Evolutionary conservation across 2,113 vertebrate genomes (phyloP).

Genomic region (Myodes glareolus): DNA sequence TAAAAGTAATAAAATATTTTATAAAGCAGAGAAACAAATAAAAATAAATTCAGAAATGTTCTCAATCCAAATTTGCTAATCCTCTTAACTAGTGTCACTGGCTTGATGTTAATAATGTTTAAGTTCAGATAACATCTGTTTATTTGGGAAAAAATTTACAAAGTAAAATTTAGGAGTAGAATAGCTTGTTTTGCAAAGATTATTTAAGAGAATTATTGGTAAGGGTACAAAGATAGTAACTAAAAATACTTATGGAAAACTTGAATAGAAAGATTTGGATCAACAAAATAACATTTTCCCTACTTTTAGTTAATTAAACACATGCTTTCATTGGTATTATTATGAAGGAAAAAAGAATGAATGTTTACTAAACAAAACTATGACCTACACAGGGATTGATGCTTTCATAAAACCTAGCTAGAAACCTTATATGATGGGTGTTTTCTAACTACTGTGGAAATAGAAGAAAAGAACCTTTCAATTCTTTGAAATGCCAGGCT

Average conservation of each 20-base stretch:
- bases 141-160: not conserved
- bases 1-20: not conserved
- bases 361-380: not conserved
- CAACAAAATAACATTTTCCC: not conserved
- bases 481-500: not conserved
- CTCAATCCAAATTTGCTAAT: not conserved
- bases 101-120: not conserved
- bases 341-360: not conserved
- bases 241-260: not conserved
- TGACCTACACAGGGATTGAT: not conserved
- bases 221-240: not conserved
- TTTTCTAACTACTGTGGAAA: not conserved
- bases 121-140: not conserved
- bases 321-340: not conserved
- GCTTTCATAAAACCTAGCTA: not conserved
- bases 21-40: not conserved
- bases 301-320: slow-evolving; percentile 8
- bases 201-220: slow-evolving; percentile 43
- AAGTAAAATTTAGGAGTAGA: not conserved
- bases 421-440: not conserved
- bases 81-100: not conserved
- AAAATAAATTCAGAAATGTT: not conserved
- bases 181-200: not conserved
- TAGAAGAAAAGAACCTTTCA: not conserved
- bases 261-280: not conserved